phyloP scores from a whole-genome alignment of 2,113 vertebrate species.

The Pseudopipra pipra region DNA sequence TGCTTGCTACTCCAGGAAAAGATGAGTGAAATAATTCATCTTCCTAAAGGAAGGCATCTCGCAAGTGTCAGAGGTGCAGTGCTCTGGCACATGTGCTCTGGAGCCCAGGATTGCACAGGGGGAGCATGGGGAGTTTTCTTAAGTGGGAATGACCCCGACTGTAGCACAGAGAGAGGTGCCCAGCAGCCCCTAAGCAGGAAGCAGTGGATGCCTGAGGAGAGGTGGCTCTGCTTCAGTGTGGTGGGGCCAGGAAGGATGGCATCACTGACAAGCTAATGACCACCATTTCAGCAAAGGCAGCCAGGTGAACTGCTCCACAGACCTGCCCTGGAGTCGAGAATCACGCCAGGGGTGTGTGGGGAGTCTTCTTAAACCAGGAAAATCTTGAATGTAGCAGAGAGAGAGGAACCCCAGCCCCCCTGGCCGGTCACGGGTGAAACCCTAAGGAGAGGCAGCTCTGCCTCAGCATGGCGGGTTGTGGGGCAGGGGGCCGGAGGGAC shows the following conservation, averaged over 20 bases:
- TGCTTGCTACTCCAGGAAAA: too few species aligned
- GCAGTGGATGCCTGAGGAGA: neutral
- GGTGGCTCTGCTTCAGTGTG: neutral
- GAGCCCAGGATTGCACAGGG: neutral
- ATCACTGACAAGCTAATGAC: neutral
- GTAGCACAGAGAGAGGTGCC: neutral
- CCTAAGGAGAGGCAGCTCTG: neutral
- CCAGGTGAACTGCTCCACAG: neutral
- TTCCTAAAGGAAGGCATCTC: neutral
- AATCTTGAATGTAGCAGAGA: neutral
- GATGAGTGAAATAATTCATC: too few species aligned
- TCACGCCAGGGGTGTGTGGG: rapidly evolving
- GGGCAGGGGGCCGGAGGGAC: rapidly evolving
- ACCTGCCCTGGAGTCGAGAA: neutral
- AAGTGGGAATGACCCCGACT: neutral
- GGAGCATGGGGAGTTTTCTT: neutral
- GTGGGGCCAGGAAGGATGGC: neutral
- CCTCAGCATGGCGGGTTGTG: neutral
- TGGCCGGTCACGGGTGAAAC: rapidly evolving
- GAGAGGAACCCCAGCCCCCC: rapidly evolving
- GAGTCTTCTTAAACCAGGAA: neutral
- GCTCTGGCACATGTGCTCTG: neutral
- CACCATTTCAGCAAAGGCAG: neutral
- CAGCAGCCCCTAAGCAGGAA: rapidly evolving
- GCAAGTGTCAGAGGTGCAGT: neutral